A percentile compares a stretch with the other conserved stretches of the same genome.
These are phyloP conservation scores for Rostratula benghalensis DNA, from an alignment of 2,113 vertebrate genomes.

Conservation along the genomic window DNA sequence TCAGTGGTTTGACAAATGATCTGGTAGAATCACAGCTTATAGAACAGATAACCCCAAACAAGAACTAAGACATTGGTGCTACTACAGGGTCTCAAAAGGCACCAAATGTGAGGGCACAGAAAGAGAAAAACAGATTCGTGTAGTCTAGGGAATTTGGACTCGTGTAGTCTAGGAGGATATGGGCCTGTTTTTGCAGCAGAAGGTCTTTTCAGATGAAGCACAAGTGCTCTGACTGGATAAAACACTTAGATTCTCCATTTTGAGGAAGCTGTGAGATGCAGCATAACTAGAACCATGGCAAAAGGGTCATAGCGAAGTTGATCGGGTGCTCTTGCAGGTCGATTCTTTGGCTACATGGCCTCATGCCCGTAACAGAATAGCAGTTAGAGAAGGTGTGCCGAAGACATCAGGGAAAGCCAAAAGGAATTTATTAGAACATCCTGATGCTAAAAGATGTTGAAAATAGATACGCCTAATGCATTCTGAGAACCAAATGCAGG, in stretches of 20 bases:
- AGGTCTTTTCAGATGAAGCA: not conserved
- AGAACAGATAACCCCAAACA: not conserved
- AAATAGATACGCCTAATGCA: not conserved
- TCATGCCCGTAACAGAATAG: not conserved
- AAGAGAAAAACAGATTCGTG: not conserved
- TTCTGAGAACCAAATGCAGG: not conserved
- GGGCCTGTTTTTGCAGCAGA: not conserved
- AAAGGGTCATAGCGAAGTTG: not conserved
- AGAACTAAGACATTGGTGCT: not conserved
- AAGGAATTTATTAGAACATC: not conserved
- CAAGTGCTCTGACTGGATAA: not conserved
- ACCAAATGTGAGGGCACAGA: not conserved
- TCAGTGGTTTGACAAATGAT: not conserved
- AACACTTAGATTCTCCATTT: not conserved
- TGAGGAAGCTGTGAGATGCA: not conserved
- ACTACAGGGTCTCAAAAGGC: not conserved
- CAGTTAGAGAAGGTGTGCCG: not conserved
- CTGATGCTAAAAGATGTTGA: not conserved
- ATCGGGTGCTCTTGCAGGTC: not conserved
- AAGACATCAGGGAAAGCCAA: not conserved
- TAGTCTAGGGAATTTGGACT: not conserved
- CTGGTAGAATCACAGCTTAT: not conserved
- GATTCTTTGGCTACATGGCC: not conserved
- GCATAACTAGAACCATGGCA: not conserved
- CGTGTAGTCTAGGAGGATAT: not conserved